Evolutionary conservation across 1,140 invertebrate species (phyloP), one percentile per base, ranked within the genome.

Genomic region (Aleiodes sp.): DNA sequence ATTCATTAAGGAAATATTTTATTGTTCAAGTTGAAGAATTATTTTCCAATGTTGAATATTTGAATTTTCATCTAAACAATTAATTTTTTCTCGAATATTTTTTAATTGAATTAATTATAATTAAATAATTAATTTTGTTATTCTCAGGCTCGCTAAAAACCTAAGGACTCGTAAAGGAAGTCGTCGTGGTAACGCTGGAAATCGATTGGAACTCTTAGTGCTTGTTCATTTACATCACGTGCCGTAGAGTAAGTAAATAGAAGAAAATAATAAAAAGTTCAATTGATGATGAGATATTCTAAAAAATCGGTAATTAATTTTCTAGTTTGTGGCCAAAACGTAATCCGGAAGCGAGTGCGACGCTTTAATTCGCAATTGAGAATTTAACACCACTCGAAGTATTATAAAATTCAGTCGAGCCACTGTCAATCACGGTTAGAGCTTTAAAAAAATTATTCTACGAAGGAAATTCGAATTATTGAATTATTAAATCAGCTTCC

Each of bases 181-280:
- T 80, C 87, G 92, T 70, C 87, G 90, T 68, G 93, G 91, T 74
- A 94, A 94, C 85, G 88, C 91, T 81, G 93, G 91, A 77, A 94
- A 94, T 86, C 88, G 90, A 39, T 84, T 94, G 82, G 93, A 94
- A 88, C 88, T 93, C 76, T 88, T 92, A 80, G 92, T 94, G 14
- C 88, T 94, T 24, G 93, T 92, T 35, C 91, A 91, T 80, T 87
- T 94, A 67, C 92, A 94, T 83, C 92, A 94, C 92, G 92, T 94
- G 60, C 92, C 92, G 56, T 94, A 93, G 89, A 82, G 87, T 86
- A 74, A 80, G 80, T 78, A 68, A 35, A 39, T 24, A 26, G 6
- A 21, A 61, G 16, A 37, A 37, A 21, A 37, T 62, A 4, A 37
- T 26, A 8, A 31, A 37, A 9, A 60, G n/a, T 43, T n/a, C 4